Conservation (phyloP, 2,113 vertebrate genomes). For the Murina feae region DNA sequence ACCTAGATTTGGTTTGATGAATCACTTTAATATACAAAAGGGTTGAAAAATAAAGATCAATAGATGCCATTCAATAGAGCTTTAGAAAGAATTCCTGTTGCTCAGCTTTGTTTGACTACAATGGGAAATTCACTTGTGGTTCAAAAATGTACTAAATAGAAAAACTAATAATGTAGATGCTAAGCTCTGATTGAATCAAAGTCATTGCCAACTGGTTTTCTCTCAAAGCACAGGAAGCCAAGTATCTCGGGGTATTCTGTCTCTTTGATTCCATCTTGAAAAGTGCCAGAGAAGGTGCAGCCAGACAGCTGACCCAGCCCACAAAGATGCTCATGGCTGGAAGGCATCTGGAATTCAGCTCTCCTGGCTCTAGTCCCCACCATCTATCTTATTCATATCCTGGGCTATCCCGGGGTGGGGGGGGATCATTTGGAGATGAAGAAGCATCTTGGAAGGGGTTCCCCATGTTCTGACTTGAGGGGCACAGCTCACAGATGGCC, state of each 20-base stretch:
- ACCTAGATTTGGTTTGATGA: conserved; percentile 14
- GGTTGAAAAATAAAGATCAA: conserved; percentile 37
- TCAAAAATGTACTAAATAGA: conserved; percentile 31
- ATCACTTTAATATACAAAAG: conserved; percentile 52
- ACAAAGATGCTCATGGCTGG: not conserved
- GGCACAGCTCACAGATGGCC: not conserved
- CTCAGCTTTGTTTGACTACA: conserved; percentile 38
- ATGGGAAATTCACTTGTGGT: not conserved
- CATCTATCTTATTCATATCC: not conserved
- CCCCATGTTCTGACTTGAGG: not conserved
- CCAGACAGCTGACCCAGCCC: not conserved
- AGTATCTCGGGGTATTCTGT: not conserved
- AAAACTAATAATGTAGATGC: not conserved
- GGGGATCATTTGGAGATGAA: not conserved
- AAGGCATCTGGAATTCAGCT: not conserved
- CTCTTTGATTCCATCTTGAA: not conserved
- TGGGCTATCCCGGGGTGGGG: not conserved
- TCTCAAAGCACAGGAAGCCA: not conserved
- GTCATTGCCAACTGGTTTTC: not conserved
- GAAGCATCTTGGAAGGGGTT: not conserved
- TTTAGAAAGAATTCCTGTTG: conserved; percentile 4
- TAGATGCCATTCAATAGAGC: conserved; percentile 16
- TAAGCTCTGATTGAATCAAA: not conserved
- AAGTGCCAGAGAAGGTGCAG: not conserved
- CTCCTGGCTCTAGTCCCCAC: not conserved